Evolutionary conservation across 1,140 invertebrate species (phyloP).

Genomic region (Aphis gossypii): DNA sequence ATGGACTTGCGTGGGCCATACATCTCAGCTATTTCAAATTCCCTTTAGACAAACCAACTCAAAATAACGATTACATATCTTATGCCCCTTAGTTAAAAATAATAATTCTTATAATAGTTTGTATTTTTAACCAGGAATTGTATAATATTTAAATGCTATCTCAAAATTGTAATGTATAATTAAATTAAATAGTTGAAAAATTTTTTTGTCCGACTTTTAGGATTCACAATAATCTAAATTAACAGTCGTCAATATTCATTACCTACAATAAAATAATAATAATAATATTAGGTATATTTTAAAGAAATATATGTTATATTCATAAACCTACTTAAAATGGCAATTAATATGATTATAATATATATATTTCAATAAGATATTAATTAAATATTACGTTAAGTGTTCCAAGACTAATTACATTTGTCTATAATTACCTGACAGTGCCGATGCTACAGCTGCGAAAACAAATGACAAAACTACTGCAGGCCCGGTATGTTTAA

Average conservation of each 20-base stretch:
- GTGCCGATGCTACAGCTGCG: conserved; percentile 85
- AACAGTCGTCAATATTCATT: neutral
- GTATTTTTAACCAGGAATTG: neutral
- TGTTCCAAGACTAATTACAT: neutral
- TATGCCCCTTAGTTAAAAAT: neutral
- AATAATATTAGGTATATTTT: too few species aligned
- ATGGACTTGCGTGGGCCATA: neutral
- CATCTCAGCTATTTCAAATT: neutral
- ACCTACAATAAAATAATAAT: neutral
- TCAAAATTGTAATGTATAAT: neutral
- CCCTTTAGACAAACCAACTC: neutral
- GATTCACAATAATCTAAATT: neutral
- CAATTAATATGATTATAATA: neutral
- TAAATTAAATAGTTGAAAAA: neutral
- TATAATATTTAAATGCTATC: neutral
- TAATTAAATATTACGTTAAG: neutral
- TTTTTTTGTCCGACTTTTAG: neutral
- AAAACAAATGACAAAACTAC: conserved; percentile 88
- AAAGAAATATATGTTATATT: neutral
- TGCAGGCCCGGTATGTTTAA: conserved; percentile 82
- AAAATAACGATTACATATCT: neutral
- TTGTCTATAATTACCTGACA: conserved; percentile 74
- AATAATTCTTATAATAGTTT: neutral
- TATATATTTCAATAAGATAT: neutral
- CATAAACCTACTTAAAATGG: neutral